A percentile compares a stretch with the other conserved stretches of the same genome.
These are phyloP conservation scores for Gymnobelideus leadbeateri DNA, from an alignment of 2,113 vertebrate genomes.

Conservation along the genomic window DNA sequence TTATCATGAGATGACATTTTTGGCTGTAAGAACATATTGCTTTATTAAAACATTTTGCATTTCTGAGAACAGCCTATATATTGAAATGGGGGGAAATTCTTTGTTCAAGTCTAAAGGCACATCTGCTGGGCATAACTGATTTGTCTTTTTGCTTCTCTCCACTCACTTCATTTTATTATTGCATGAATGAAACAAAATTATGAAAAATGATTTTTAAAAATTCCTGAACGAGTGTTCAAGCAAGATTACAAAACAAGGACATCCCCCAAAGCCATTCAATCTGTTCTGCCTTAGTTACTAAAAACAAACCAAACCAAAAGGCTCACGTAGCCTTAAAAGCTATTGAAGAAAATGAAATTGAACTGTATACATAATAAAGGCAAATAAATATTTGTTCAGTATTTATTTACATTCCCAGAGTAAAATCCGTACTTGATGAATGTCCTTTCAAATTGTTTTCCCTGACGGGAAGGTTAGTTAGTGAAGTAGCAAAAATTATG, in stretches of 20 bases:
- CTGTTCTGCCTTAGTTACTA: neutral
- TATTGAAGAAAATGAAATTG: slow-evolving; percentile 33
- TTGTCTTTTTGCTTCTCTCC: slow-evolving; percentile 42
- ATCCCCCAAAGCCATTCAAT: slow-evolving; percentile 9
- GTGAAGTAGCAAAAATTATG: neutral
- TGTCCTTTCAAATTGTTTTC: neutral
- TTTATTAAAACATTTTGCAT: slow-evolving; percentile 49
- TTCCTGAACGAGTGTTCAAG: slow-evolving; percentile 45
- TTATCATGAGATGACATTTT: slow-evolving; percentile 47
- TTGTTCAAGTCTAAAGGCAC: slow-evolving; percentile 19
- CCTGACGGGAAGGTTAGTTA: neutral
- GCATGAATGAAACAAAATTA: slow-evolving; percentile 58
- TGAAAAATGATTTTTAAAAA: slow-evolving; percentile 54
- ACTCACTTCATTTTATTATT: slow-evolving; percentile 12
- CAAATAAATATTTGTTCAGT: slow-evolving; percentile 30
- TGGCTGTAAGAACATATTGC: slow-evolving; percentile 21
- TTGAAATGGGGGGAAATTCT: slow-evolving; percentile 47
- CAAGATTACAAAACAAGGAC: slow-evolving; percentile 42
- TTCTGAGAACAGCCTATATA: slow-evolving; percentile 45
- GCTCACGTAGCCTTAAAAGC: slow-evolving; percentile 54
- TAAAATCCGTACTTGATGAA: slow-evolving; percentile 36
- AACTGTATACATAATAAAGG: slow-evolving; percentile 3
- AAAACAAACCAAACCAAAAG: neutral
- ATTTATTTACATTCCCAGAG: slow-evolving; percentile 49
- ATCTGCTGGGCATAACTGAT: slow-evolving; percentile 49